Evolutionary conservation across 2,113 vertebrate species (phyloP).

Genomic region (Bufo gargarizans): DNA sequence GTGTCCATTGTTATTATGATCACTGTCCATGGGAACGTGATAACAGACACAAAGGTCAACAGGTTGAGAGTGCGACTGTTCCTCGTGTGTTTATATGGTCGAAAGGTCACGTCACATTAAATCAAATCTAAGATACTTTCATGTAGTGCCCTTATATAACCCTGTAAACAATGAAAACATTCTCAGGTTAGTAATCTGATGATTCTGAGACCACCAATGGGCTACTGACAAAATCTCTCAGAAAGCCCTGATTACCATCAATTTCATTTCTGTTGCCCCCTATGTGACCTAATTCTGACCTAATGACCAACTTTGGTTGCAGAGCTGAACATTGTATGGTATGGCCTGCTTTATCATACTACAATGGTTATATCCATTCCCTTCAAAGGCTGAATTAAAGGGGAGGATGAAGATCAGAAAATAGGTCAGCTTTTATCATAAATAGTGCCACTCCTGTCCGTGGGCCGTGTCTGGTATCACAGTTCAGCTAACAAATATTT

Average conservation of each 20-base stretch:
- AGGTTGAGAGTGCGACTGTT: neutral
- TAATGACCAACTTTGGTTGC: no score
- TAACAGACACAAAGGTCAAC: neutral
- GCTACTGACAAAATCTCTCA: neutral
- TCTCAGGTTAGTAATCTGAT: neutral
- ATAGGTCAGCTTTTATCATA: no score
- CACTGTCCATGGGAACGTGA: neutral
- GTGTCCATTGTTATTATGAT: neutral
- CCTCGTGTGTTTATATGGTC: neutral
- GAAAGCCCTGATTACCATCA: neutral
- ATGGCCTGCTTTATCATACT: no score
- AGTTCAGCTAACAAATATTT: no score
- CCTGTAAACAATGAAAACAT: neutral
- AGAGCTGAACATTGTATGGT: no score
- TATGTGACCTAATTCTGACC: no score
- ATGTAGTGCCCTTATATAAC: neutral
- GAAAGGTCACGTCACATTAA: neutral
- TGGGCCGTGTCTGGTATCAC: no score
- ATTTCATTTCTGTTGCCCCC: no score
- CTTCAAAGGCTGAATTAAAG: no score
- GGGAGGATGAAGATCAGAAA: no score
- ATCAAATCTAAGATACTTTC: neutral
- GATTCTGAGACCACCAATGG: neutral
- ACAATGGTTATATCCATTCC: no score
- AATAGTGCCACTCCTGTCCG: no score